These are phyloP conservation scores for Drosophila rhopaloa DNA, from an alignment of 1,140 invertebrate genomes.

Conservation along the genomic window DNA sequence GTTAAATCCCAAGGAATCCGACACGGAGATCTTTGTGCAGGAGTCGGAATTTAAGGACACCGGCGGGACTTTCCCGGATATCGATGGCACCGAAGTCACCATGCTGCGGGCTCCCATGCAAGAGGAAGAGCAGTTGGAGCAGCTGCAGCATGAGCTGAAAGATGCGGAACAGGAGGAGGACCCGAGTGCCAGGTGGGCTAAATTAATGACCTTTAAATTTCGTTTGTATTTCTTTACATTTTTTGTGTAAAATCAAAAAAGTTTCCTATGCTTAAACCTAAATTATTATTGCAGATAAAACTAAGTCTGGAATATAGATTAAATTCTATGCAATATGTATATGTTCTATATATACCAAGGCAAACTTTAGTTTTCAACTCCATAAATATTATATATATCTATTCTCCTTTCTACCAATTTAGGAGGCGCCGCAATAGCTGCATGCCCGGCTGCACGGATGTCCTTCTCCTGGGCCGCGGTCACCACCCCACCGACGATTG, in stretches of 20 bases:
- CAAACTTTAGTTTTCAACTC: no score
- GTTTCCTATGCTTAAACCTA: no score
- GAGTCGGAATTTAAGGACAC: constrained; percentile 50
- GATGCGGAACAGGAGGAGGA: constrained; percentile 12
- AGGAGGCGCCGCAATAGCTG: constrained; percentile 7
- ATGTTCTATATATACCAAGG: no score
- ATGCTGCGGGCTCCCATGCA: constrained; percentile 39
- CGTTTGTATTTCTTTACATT: no score
- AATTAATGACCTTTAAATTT: no score
- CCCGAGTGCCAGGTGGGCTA: constrained; percentile 1
- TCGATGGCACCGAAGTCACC: constrained; percentile 54
- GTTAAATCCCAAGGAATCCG: constrained; percentile 7
- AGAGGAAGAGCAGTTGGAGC: constrained; percentile 25
- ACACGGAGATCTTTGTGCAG: constrained; percentile 56
- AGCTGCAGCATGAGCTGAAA: not conserved
- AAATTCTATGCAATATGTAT: no score
- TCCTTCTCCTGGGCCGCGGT: constrained; percentile 56
- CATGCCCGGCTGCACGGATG: constrained; percentile 57
- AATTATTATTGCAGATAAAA: no score
- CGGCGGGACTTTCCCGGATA: constrained; percentile 40
- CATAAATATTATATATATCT: not conserved
- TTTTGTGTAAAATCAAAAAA: no score
- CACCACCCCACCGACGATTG: constrained; percentile 27
- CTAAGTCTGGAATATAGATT: no score
- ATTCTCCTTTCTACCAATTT: not conserved